These are phyloP conservation scores for Glossosoma conforme DNA, from an alignment of 1,140 invertebrate species.

Conservation along the genomic window DNA sequence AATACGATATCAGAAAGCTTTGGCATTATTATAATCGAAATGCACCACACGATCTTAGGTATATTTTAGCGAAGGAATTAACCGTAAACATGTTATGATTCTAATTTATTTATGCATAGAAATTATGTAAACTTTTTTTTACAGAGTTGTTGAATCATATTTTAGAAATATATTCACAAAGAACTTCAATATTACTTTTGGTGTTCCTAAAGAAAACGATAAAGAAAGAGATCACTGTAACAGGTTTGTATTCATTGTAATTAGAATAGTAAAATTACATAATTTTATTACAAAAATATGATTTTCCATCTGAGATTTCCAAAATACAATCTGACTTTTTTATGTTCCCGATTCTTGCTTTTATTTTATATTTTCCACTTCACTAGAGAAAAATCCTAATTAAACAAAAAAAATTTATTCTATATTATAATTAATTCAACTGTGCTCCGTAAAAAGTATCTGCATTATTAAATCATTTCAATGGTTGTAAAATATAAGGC, in stretches of 20 bases:
- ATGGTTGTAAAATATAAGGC: not conserved
- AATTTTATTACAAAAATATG: not conserved
- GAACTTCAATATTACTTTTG: constrained; percentile 17
- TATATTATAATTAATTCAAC: no score
- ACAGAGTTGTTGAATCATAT: constrained; percentile 17
- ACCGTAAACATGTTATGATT: not conserved
- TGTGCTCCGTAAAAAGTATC: not conserved
- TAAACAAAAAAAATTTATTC: no score
- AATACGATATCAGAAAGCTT: constrained; percentile 19
- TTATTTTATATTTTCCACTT: no score
- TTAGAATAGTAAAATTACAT: no score
- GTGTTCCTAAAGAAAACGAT: constrained; percentile 13
- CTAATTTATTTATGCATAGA: not conserved
- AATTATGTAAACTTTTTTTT: not conserved
- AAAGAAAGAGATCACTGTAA: constrained; percentile 15
- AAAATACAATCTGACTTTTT: no score
- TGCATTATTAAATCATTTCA: not conserved
- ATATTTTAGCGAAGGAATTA: not conserved
- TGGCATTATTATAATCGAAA: constrained; percentile 12
- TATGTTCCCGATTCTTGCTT: no score
- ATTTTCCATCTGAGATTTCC: not conserved
- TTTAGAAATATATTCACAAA: constrained; percentile 18
- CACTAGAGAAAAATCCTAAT: no score
- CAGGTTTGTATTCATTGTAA: no score
- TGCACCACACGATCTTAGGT: constrained; percentile 15